Conservation (phyloP, 1,140 invertebrate species). For the Psix sp. region DNA sequence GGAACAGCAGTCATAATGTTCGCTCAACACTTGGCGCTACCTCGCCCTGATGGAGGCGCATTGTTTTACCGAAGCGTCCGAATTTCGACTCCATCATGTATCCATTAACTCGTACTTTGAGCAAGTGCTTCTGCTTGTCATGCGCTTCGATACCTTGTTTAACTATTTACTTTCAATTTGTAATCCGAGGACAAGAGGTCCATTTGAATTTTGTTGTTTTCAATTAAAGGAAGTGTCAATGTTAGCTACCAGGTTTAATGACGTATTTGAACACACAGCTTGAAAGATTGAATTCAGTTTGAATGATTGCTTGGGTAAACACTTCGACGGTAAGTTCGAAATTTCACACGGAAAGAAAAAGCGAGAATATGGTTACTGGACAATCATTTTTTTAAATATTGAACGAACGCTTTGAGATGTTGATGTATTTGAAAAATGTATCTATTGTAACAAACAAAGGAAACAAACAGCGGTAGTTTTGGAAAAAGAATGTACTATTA, state of each 20-base stretch:
- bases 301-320: too few relatives aligned
- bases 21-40: conserved; percentile 19
- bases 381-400: too few relatives aligned
- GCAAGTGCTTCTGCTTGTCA: conserved; percentile 15
- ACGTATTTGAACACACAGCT: conserved; percentile 1
- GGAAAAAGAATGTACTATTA: too few relatives aligned
- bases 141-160: conserved; percentile 17
- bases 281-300: too few relatives aligned
- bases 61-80: conserved; percentile 37
- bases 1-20: conserved; percentile 31
- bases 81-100: conserved; percentile 44
- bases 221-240: conserved; percentile 18
- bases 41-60: not conserved
- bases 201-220: conserved; percentile 12
- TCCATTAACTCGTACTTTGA: conserved; percentile 18
- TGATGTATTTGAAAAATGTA: too few relatives aligned
- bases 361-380: too few relatives aligned
- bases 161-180: conserved; percentile 25
- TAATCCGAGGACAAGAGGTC: conserved; percentile 5
- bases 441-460: too few relatives aligned
- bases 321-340: too few relatives aligned
- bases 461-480: too few relatives aligned
- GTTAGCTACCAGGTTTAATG: conserved; percentile 2
- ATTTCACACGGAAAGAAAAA: too few relatives aligned
- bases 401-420: too few relatives aligned